Conservation (phyloP, 2,797 vertebrate species). For the Anguilla megastoma region DNA sequence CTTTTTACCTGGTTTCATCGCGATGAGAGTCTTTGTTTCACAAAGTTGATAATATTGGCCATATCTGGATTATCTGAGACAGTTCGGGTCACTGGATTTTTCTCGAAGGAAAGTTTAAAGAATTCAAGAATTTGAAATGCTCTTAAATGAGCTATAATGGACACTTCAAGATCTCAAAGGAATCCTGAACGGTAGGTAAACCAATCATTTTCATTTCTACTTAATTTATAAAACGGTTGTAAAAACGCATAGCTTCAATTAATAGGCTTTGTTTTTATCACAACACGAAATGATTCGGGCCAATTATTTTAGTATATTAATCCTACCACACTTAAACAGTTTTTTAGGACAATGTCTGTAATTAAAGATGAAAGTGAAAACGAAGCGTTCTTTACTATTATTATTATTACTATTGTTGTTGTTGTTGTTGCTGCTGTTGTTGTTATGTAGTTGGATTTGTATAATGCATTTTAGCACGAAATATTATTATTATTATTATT, state of each 20-base stretch:
- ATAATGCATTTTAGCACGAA: no score
- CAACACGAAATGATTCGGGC: neutral
- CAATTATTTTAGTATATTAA: neutral
- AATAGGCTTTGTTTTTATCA: neutral
- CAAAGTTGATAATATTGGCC: conserved; percentile 15
- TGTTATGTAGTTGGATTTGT: no score
- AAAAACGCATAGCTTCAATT: neutral
- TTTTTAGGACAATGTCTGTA: neutral
- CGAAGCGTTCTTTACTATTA: neutral
- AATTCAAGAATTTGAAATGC: neutral
- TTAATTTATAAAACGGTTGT: neutral
- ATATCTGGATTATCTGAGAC: conserved; percentile 30
- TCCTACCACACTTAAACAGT: neutral
- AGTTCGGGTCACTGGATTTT: conserved; percentile 16
- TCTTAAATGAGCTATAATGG: neutral
- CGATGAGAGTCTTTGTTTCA: conserved; percentile 22
- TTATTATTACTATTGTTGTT: no score
- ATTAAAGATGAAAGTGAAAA: neutral
- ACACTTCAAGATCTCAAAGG: neutral
- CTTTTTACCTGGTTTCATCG: neutral
- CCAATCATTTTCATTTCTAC: neutral
- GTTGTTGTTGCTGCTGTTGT: no score
- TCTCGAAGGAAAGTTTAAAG: neutral
- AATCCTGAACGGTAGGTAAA: neutral
- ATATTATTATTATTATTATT: no score